Conservation (phyloP, 2,113 vertebrate genomes). For the Pygathrix nemaeus region DNA sequence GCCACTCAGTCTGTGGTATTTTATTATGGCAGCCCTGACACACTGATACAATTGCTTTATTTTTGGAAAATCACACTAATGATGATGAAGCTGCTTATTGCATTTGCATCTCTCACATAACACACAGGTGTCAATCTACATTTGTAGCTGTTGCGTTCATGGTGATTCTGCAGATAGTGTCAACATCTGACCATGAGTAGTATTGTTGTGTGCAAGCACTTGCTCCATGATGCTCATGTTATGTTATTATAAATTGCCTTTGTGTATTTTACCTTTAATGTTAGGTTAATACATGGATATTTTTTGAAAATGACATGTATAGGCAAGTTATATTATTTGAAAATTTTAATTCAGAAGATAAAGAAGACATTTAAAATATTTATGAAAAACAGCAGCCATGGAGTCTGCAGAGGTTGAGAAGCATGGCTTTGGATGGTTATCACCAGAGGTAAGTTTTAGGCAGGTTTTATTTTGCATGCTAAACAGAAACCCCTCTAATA, state of each 20-base stretch:
- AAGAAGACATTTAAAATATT: neutral
- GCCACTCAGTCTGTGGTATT: neutral
- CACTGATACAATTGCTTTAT: neutral
- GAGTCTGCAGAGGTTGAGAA: neutral
- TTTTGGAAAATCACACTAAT: neutral
- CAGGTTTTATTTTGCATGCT: neutral
- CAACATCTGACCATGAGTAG: neutral
- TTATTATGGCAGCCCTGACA: neutral
- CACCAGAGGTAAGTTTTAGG: neutral
- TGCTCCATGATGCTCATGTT: neutral
- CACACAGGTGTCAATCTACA: neutral
- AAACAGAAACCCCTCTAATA: neutral
- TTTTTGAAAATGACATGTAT: neutral
- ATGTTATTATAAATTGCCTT: neutral
- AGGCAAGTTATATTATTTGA: neutral
- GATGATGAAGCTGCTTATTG: neutral
- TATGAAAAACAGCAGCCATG: neutral
- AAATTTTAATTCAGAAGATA: neutral
- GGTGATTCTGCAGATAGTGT: accelerated
- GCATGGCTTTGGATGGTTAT: neutral
- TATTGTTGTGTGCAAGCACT: neutral
- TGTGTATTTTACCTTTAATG: neutral
- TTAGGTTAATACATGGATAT: neutral
- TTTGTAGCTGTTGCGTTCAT: too few species aligned
- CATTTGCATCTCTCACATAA: neutral